A percentile compares a stretch with the other conserved stretches of the same genome.
Conservation (phyloP, 2,888 invertebrate genomes). For the Slavum lentiscoides region DNA sequence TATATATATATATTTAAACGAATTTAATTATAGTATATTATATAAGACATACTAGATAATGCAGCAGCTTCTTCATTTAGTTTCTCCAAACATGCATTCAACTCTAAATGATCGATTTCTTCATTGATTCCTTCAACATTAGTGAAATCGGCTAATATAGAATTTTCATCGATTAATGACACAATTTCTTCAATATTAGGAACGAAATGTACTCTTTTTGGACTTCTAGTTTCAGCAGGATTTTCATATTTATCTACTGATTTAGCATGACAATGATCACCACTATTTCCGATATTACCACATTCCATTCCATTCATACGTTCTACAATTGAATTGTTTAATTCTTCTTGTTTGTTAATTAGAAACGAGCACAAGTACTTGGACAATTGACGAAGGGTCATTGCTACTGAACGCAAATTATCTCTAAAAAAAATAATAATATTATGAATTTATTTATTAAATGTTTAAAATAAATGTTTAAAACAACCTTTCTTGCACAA, state of each 20-base stretch:
- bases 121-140: constrained; percentile 30
- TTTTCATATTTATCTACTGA: constrained; percentile 3
- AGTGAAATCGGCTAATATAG: constrained; percentile 60
- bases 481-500: constrained; percentile 36
- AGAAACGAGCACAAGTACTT: constrained; percentile 53
- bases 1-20: neutral
- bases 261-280: constrained; percentile 6
- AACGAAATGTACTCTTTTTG: constrained; percentile 67
- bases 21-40: neutral
- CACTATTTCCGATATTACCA: constrained; percentile 14
- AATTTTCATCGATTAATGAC: constrained; percentile 68
- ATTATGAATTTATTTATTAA: neutral
- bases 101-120: constrained; percentile 59
- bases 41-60: constrained; percentile 31
- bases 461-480: neutral
- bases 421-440: constrained; percentile 33
- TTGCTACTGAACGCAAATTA: constrained; percentile 50
- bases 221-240: constrained; percentile 23
- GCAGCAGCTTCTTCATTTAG: constrained; percentile 73
- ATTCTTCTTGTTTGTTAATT: constrained; percentile 53
- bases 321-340: constrained; percentile 51
- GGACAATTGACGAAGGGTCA: constrained; percentile 48
- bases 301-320: constrained; percentile 34
- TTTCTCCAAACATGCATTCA: constrained; percentile 70
- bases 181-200: constrained; percentile 69